A percentile compares a stretch with the other conserved stretches of the same genome.
phyloP scores from a whole-genome alignment of 2,888 invertebrate genomes.

The Tortrix viridana region DNA sequence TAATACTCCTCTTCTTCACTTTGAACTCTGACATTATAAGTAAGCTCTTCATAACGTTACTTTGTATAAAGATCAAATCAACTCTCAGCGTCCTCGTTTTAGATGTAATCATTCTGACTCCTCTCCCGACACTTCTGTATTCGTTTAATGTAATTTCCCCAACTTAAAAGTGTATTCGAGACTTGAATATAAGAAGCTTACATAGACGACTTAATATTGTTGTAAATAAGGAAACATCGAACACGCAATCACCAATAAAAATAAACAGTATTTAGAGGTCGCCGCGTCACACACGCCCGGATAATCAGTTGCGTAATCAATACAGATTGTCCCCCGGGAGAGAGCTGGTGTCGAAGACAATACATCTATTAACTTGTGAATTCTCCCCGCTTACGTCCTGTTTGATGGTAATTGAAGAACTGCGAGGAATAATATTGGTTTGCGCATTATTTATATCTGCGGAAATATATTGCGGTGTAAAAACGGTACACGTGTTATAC shows the following conservation, averaged over 20 bases:
- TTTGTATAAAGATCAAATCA: constrained; percentile 13
- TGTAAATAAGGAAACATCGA: constrained; percentile 7
- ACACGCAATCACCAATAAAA: constrained; percentile 16
- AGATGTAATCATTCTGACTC: constrained; percentile 13
- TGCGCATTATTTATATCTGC: constrained; percentile 8
- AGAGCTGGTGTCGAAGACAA: constrained; percentile 26
- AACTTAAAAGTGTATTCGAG: too few species aligned
- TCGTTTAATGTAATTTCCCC: background rate
- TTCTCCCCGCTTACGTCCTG: constrained; percentile 17
- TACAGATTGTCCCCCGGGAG: constrained; percentile 32
- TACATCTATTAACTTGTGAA: constrained; percentile 37
- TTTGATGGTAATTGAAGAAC: constrained; percentile 25
- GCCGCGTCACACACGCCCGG: constrained; percentile 15
- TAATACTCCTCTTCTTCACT: constrained; percentile 23
- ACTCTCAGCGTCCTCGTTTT: constrained; percentile 15
- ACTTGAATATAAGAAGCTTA: background rate
- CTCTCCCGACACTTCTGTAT: background rate
- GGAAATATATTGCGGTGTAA: background rate
- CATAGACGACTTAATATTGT: constrained; percentile 5
- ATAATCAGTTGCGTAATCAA: constrained; percentile 35
- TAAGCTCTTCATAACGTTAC: constrained; percentile 4
- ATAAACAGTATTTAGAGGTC: constrained; percentile 14
- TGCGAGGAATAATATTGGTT: constrained; percentile 20
- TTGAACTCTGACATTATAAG: constrained; percentile 24
- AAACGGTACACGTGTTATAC: background rate